phyloP scores from a whole-genome alignment of 2,888 invertebrate species.

The Cantharis rustica region DNA sequence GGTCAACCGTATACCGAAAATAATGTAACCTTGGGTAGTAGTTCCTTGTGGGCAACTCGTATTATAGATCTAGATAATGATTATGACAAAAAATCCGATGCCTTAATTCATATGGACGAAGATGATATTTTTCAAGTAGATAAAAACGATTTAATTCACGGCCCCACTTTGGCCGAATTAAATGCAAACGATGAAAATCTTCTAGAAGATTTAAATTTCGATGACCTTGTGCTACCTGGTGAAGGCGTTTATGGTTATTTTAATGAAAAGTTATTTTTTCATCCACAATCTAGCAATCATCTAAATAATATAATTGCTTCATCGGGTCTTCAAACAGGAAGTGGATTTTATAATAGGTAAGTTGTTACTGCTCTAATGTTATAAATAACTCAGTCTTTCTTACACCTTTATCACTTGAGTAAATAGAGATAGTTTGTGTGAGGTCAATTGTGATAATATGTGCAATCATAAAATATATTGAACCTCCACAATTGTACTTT shows the following conservation, averaged over 20 bases:
- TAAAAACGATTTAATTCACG: slow-evolving; percentile 81
- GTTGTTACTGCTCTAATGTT: not conserved
- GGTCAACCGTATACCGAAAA: slow-evolving; percentile 52
- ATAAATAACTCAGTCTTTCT: not conserved
- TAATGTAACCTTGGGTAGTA: slow-evolving; percentile 13
- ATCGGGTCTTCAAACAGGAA: slow-evolving; percentile 46
- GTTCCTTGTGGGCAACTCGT: slow-evolving; percentile 55
- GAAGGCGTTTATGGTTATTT: slow-evolving; percentile 63
- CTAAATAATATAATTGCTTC: slow-evolving; percentile 43
- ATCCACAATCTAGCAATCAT: slow-evolving; percentile 39
- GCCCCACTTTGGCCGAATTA: slow-evolving; percentile 82
- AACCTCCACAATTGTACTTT: not conserved
- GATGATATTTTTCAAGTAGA: slow-evolving; percentile 90
- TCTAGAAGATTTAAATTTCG: slow-evolving; percentile 83
- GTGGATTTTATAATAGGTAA: slow-evolving; percentile 38
- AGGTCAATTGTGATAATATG: not conserved
- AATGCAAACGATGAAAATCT: slow-evolving; percentile 85
- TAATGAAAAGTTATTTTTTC: slow-evolving; percentile 33
- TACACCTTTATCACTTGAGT: not conserved
- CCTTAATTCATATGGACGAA: slow-evolving; percentile 78
- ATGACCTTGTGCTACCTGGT: slow-evolving; percentile 78
- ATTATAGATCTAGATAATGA: slow-evolving; percentile 38
- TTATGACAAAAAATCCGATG: slow-evolving; percentile 58
- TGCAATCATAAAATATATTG: not conserved
- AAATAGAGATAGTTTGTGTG: not conserved